phyloP scores from a whole-genome alignment of 2,113 vertebrate genomes.

The Phalacrocorax aristotelis region DNA sequence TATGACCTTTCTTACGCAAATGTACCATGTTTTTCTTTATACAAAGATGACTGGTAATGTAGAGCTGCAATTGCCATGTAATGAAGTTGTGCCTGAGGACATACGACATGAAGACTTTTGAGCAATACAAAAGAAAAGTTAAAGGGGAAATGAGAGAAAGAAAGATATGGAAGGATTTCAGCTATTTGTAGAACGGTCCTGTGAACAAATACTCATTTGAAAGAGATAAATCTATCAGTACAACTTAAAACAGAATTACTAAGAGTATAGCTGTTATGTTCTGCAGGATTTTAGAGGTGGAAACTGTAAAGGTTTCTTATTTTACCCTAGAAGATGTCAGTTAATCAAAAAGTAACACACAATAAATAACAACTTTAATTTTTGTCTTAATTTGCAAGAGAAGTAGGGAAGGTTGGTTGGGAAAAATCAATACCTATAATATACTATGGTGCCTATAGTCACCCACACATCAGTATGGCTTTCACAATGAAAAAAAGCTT shows the following conservation, averaged over 20 bases:
- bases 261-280: background rate
- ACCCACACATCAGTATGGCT: background rate
- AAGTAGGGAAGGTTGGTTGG: background rate
- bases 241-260: background rate
- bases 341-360: background rate
- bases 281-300: background rate
- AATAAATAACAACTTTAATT: background rate
- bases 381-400: background rate
- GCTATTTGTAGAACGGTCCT: background rate
- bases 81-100: background rate
- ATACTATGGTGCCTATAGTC: background rate
- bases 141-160: background rate
- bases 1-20: background rate
- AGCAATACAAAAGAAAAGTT: background rate
- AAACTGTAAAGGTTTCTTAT: background rate
- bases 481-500: background rate
- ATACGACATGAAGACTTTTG: background rate
- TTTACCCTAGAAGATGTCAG: background rate
- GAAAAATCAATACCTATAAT: background rate
- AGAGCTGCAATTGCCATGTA: background rate
- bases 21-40: background rate
- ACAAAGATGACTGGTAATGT: background rate
- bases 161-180: background rate
- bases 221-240: background rate
- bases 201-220: background rate